These are phyloP conservation scores for Drosophila saltans DNA, from an alignment of 1,140 invertebrate species.

Conservation along the genomic window DNA sequence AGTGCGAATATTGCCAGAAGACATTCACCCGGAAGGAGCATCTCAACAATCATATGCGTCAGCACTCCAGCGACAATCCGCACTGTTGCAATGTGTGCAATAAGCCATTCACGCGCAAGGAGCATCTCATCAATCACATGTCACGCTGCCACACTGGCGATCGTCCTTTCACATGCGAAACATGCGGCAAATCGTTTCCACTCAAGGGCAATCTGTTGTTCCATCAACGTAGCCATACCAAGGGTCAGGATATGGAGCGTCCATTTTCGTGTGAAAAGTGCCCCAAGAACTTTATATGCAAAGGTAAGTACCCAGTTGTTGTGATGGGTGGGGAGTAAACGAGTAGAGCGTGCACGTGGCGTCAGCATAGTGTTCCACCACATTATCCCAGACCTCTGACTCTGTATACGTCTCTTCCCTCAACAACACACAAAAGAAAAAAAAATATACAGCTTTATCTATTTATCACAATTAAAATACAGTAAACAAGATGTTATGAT, in stretches of 20 bases:
- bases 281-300: conserved; percentile 98
- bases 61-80: conserved; percentile 90
- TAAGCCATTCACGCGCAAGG: conserved; percentile 93
- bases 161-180: conserved; percentile 90
- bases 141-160: conserved; percentile 94
- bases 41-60: conserved; percentile 89
- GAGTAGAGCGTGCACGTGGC: conserved; percentile 53
- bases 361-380: conserved; percentile 65
- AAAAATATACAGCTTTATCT: not conserved
- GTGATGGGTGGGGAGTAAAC: conserved; percentile 40
- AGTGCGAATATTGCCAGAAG: conserved; percentile 92
- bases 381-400: conserved; percentile 13
- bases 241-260: conserved; percentile 92
- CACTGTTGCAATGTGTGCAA: conserved; percentile 92
- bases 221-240: conserved; percentile 97
- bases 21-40: conserved; percentile 93
- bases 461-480: not conserved
- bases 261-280: conserved; percentile 98
- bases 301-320: conserved; percentile 86
- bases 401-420: no score
- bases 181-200: conserved; percentile 94
- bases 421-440: not conserved
- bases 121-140: conserved; percentile 90
- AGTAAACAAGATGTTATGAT: not conserved
- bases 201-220: conserved; percentile 95